These are phyloP conservation scores for Cotesia chilonis DNA, from an alignment of 1,140 invertebrate species.

Conservation along the genomic window DNA sequence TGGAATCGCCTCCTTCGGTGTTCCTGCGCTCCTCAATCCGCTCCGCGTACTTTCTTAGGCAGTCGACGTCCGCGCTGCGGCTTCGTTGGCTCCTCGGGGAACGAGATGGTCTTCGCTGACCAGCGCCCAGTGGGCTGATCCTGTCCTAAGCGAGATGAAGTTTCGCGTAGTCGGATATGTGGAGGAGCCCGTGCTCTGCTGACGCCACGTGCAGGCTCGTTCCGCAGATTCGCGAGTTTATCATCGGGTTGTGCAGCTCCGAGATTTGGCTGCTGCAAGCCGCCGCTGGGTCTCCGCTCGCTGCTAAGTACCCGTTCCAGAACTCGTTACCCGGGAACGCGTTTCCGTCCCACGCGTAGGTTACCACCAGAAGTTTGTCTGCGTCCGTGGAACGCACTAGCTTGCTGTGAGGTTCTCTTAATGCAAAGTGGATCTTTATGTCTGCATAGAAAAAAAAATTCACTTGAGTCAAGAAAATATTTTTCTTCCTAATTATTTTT, in stretches of 20 bases:
- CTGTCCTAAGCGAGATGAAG: conserved; percentile 58
- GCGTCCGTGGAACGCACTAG: conserved; percentile 52
- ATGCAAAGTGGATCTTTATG: conserved; percentile 59
- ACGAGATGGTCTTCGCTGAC: conserved; percentile 52
- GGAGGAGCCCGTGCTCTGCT: conserved; percentile 63
- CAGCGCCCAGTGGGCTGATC: conserved; percentile 51
- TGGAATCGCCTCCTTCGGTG: conserved; percentile 48
- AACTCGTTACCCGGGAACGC: conserved; percentile 70
- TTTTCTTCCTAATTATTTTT: no score
- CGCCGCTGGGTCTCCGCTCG: conserved; percentile 72
- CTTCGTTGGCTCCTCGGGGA: conserved; percentile 56
- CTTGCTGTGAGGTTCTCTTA: conserved; percentile 59
- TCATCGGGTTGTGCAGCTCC: conserved; percentile 69
- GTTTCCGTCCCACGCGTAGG: conserved; percentile 76
- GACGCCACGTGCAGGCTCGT: conserved; percentile 66
- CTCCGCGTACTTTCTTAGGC: conserved; percentile 55
- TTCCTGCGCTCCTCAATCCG: conserved; percentile 52
- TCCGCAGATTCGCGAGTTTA: conserved; percentile 65
- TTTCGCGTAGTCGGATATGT: conserved; percentile 65
- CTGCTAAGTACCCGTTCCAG: conserved; percentile 55
- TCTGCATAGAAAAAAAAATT: conserved; percentile 32
- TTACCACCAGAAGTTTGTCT: conserved; percentile 70
- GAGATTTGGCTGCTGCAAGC: conserved; percentile 69
- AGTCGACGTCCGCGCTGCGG: conserved; percentile 56
- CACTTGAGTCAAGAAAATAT: no score